phyloP scores from a whole-genome alignment of 2,888 invertebrate genomes.

The Xanthorhoe spadicearia region DNA sequence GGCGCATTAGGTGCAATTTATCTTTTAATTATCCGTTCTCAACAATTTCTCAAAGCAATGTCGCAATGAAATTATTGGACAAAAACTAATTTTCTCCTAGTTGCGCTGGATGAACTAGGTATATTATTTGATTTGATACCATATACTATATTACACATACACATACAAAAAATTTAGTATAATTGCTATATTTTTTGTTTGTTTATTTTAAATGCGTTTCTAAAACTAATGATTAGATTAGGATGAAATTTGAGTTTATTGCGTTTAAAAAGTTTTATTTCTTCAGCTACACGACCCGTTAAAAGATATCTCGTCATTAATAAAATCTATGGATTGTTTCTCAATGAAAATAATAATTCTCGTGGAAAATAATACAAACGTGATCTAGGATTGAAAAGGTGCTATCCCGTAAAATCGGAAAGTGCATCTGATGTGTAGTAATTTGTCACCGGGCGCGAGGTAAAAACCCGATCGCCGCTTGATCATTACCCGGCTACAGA shows the following conservation, averaged over 20 bases:
- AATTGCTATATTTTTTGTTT: too few relatives aligned
- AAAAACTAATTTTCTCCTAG: not conserved
- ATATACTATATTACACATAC: too few relatives aligned
- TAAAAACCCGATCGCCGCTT: conserved; percentile 44
- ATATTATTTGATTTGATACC: too few relatives aligned
- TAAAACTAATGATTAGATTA: too few relatives aligned
- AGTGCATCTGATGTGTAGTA: conserved; percentile 49
- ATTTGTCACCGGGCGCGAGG: conserved; percentile 48
- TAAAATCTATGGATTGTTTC: not conserved
- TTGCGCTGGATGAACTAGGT: too few relatives aligned
- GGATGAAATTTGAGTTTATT: too few relatives aligned
- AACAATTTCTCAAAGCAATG: conserved; percentile 25
- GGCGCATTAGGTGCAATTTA: conserved; percentile 41
- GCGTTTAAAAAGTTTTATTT: too few relatives aligned
- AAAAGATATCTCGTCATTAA: not conserved
- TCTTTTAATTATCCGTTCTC: conserved; percentile 39
- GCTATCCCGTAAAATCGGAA: conserved; percentile 51
- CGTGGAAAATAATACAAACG: conserved; percentile 1
- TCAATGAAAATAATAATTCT: not conserved
- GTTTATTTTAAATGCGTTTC: too few relatives aligned
- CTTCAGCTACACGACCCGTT: too few relatives aligned
- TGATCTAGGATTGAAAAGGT: not conserved
- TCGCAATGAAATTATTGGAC: conserved; percentile 3
- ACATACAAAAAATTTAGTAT: too few relatives aligned
- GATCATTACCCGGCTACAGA: conserved; percentile 41